Evolutionary conservation across 2,888 invertebrate genomes (phyloP), one percentile per base, ranked within the genome.

Genomic region (Macrophya annulata): DNA sequence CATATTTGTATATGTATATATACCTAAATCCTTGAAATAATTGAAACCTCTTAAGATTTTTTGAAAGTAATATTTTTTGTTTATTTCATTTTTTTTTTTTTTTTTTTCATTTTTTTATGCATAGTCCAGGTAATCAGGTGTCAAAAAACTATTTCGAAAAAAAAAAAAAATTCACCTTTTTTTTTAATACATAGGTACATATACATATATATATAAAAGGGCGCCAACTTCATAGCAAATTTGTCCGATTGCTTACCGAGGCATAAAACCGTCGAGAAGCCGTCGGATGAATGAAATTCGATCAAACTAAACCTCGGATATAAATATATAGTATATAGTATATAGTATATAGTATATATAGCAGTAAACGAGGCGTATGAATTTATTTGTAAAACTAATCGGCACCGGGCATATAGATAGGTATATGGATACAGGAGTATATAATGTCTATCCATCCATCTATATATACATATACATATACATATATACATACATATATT

Each of bases 331-430:
- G 48, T 48, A 48, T n/a, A 15, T 48, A n/a, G n/a, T n/a, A 48
- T 48, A 48, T 48, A 9, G 48, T 48, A 48, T 15, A 31, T 31
- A 31, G 31, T 31, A 31, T 31, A 31, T 48, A 48, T 31, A 31
- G 15, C 4, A 37, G 31, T 37, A 77, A 77, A 77, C 77, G 77
- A 77, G 77, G 77, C 77, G 77, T 77, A 37, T 77, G 77, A 51
- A 77, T 55, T 77, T 77, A 55, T 77, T 77, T 45, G 55, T 8
- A 77, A 55, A 77, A 31, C 68, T 68, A 37, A 37, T 6, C 15
- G 71, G 15, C 37, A 17, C 68, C 37, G 4, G 37, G 37, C 5
- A 0, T 68, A 12, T 31, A 68, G n/a, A n/a, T n/a, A n/a, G n/a
- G 31, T 31, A n/a, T 31, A 31, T 31, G 31, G 31, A 3, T 31